These are phyloP conservation scores for Athalia cordata DNA, from an alignment of 2,888 invertebrate genomes.

Conservation along the genomic window DNA sequence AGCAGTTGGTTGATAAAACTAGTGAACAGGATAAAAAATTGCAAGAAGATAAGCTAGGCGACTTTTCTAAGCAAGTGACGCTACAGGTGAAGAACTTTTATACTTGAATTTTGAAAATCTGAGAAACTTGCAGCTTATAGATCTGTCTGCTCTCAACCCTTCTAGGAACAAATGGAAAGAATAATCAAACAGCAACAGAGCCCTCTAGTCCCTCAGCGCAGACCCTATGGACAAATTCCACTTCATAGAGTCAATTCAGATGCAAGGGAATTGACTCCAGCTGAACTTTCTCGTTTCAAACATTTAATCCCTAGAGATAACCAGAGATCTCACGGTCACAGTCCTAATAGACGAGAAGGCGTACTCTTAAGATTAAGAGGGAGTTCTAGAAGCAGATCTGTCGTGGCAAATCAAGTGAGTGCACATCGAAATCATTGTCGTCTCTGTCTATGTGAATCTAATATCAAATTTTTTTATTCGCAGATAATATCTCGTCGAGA, in stretches of 20 bases:
- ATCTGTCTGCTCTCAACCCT: slow-evolving; percentile 2
- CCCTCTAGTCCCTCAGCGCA: slow-evolving; percentile 57
- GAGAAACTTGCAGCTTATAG: neutral
- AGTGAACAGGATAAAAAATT: slow-evolving; percentile 53
- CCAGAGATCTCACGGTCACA: slow-evolving; percentile 54
- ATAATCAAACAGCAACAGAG: slow-evolving; percentile 62
- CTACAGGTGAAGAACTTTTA: slow-evolving; percentile 57
- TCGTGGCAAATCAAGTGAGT: slow-evolving; percentile 40
- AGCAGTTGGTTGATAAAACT: slow-evolving; percentile 17
- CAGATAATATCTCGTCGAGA: slow-evolving; percentile 11
- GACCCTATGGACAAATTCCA: slow-evolving; percentile 74
- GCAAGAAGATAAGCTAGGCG: slow-evolving; percentile 52
- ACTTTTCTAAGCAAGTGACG: slow-evolving; percentile 64
- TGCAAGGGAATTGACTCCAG: slow-evolving; percentile 75
- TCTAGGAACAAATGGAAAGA: slow-evolving; percentile 64
- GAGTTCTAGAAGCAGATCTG: slow-evolving; percentile 50
- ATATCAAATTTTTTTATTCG: neutral
- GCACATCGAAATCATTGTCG: slow-evolving; percentile 43
- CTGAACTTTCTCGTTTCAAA: slow-evolving; percentile 75
- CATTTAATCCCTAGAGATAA: slow-evolving; percentile 65
- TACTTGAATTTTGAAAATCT: slow-evolving; percentile 8
- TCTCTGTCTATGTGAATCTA: neutral
- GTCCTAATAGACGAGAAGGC: slow-evolving; percentile 56
- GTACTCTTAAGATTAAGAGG: slow-evolving; percentile 54
- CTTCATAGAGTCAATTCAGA: slow-evolving; percentile 78